A percentile compares a stretch with the other conserved stretches of the same genome.
phyloP scores from a whole-genome alignment of 2,888 invertebrate species.

The Horisme vitalbata region DNA sequence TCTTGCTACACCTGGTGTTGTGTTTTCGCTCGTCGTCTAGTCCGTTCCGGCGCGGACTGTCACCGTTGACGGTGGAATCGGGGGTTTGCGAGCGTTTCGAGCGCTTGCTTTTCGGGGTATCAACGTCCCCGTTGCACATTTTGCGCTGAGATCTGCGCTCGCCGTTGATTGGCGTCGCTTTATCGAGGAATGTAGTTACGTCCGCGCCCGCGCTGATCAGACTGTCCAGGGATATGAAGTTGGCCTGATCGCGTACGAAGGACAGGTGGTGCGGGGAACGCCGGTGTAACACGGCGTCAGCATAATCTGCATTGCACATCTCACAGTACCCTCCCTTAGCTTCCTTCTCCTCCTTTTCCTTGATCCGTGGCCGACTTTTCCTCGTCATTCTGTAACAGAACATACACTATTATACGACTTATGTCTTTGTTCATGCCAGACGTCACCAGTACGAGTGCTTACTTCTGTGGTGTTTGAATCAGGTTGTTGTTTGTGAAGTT shows the following conservation, averaged over 20 bases:
- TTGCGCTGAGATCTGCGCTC: conserved; percentile 66
- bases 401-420: conserved; percentile 26
- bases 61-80: conserved; percentile 54
- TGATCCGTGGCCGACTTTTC: conserved; percentile 72
- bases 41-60: conserved; percentile 61
- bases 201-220: conserved; percentile 86
- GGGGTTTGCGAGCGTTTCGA: conserved; percentile 59
- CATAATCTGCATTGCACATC: conserved; percentile 90
- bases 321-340: conserved; percentile 88
- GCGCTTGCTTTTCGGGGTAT: conserved; percentile 50
- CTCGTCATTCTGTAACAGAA: conserved; percentile 79
- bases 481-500: conserved; percentile 46
- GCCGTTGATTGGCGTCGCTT: conserved; percentile 70
- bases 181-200: conserved; percentile 87
- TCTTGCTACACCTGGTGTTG: conserved; percentile 63
- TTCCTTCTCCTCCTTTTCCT: conserved; percentile 70
- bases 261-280: conserved; percentile 88
- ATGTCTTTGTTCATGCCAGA: conserved; percentile 14
- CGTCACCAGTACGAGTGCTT: conserved; percentile 38
- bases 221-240: conserved; percentile 89
- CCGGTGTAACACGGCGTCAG: conserved; percentile 86
- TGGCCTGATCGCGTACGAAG: conserved; percentile 88
- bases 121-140: conserved; percentile 65
- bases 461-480: conserved; percentile 50
- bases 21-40: conserved; percentile 61